Conservation (phyloP, 2,888 invertebrate genomes). For the Sarcophaga rosellei region DNA sequence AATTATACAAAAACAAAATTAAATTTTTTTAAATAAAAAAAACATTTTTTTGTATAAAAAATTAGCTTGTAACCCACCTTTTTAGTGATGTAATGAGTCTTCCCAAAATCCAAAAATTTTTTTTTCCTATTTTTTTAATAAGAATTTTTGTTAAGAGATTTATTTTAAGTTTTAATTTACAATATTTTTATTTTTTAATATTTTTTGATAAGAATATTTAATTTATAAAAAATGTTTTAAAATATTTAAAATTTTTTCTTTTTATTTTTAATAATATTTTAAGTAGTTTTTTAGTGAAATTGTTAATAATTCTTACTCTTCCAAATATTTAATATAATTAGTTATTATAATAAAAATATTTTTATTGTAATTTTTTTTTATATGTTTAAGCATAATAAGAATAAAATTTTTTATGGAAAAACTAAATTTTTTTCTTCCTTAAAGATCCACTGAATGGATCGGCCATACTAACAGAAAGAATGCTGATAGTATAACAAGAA, state of each 20-base stretch:
- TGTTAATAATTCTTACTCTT: constrained; percentile 53
- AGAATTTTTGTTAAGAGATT: constrained; percentile 5
- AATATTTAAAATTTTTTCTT: background rate
- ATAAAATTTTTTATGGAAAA: too few relatives aligned
- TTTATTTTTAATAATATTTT: constrained; percentile 5
- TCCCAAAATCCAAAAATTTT: constrained; percentile 58
- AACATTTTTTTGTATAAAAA: constrained; percentile 5
- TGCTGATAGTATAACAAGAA: too few relatives aligned
- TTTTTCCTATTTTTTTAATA: background rate
- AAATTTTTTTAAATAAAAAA: constrained; percentile 34
- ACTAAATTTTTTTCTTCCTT: too few relatives aligned
- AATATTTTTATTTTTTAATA: background rate
- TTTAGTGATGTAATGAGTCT: constrained; percentile 64
- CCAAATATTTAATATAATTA: background rate
- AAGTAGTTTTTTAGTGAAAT: constrained; percentile 58
- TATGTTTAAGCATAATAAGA: too few relatives aligned
- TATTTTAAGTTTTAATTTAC: constrained; percentile 23
- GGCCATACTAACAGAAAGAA: too few relatives aligned
- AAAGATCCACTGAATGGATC: too few relatives aligned
- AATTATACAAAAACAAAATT: background rate
- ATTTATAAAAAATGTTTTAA: too few relatives aligned
- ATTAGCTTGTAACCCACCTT: background rate
- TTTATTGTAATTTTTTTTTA: constrained; percentile 15
- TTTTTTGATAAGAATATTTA: too few relatives aligned
- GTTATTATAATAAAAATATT: constrained; percentile 14